Evolutionary conservation across 2,888 invertebrate species (phyloP).

Genomic region (Drosophila flavopinicola): DNA sequence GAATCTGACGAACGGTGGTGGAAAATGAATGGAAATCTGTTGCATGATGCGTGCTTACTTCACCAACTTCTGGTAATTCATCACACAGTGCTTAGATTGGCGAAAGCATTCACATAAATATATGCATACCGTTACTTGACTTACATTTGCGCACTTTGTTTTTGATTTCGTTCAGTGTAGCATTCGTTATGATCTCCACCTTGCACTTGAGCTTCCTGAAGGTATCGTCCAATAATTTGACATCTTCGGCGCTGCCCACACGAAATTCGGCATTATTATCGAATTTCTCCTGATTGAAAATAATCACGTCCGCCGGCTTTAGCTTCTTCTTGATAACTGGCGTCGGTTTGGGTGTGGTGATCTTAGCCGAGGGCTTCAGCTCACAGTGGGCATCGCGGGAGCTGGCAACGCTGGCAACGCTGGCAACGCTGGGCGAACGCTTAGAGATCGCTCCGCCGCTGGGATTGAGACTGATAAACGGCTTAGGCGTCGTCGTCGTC

Average conservation of each 20-base stretch:
- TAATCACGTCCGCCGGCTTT: conserved; percentile 79
- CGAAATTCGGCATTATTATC: conserved; percentile 76
- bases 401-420: not conserved
- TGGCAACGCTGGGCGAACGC: conserved; percentile 8
- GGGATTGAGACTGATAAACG: conserved; percentile 16
- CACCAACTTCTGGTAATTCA: no score
- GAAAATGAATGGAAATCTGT: no score
- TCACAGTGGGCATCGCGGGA: conserved; percentile 37
- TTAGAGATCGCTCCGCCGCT: conserved; percentile 36
- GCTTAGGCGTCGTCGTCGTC: not conserved
- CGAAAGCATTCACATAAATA: no score
- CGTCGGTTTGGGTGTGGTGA: not conserved
- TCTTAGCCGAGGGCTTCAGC: not conserved
- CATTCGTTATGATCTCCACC: conserved; percentile 72
- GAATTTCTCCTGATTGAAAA: conserved; percentile 82
- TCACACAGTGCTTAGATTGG: no score
- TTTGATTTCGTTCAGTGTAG: conserved; percentile 71
- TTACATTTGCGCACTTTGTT: conserved; percentile 77
- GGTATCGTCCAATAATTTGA: conserved; percentile 63
- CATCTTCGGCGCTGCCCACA: conserved; percentile 79
- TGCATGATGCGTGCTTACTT: no score
- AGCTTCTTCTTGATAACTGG: conserved; percentile 45
- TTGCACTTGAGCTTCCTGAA: conserved; percentile 77
- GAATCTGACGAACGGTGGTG: no score
- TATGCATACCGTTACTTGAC: conserved; percentile 33